These are phyloP conservation scores for Callopanchax toddi DNA, from an alignment of 2,113 vertebrate species.

Conservation along the genomic window DNA sequence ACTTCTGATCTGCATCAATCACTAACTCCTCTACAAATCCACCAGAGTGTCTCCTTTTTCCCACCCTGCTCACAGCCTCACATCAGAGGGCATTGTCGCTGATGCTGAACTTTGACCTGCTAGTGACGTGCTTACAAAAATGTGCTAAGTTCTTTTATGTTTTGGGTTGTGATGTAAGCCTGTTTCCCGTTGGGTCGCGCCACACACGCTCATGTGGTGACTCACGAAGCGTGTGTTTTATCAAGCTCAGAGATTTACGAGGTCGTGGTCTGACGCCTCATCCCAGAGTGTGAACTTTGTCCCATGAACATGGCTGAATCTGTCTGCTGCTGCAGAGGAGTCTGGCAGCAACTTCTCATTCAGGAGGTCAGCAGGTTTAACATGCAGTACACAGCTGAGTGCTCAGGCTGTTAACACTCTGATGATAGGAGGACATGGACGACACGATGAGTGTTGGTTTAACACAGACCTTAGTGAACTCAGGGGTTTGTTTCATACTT, in stretches of 20 bases:
- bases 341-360: slow-evolving; percentile 3
- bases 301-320: slow-evolving; percentile 25
- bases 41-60: slow-evolving; percentile 60
- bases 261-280: slow-evolving; percentile 8
- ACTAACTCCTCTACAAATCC: slow-evolving; percentile 30
- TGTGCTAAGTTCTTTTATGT: slow-evolving; percentile 14
- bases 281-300: slow-evolving; percentile 26
- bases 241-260: slow-evolving; percentile 38
- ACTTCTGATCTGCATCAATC: slow-evolving; percentile 44
- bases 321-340: slow-evolving; percentile 12
- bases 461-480: slow-evolving; percentile 1
- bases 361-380: slow-evolving; percentile 56
- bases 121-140: slow-evolving; percentile 39
- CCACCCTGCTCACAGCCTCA: slow-evolving; percentile 11
- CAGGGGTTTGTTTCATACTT: neutral
- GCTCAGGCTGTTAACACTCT: slow-evolving; percentile 32
- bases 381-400: slow-evolving; percentile 24
- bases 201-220: neutral
- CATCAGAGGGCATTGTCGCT: slow-evolving; percentile 23
- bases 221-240: slow-evolving; percentile 19
- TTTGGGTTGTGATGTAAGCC: slow-evolving; percentile 20
- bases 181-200: slow-evolving; percentile 15
- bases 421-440: slow-evolving; percentile 6
- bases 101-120: slow-evolving; percentile 57
- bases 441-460: slow-evolving; percentile 31